Percentiles rank a stretch among this genome's conserved stretches.
phyloP scores from a whole-genome alignment of 2,888 invertebrate genomes.

The Cryptops parisi region DNA sequence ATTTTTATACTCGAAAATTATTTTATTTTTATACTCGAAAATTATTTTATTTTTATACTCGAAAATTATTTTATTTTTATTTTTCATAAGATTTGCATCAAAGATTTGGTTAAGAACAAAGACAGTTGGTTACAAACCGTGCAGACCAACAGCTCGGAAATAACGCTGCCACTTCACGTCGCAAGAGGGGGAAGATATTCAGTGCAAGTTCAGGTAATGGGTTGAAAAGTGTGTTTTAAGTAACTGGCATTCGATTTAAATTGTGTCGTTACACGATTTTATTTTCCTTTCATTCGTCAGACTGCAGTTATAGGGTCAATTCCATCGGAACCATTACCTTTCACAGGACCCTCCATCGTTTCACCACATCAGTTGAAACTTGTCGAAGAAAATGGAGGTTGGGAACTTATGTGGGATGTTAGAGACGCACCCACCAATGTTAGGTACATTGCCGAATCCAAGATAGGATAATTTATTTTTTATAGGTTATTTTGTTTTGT shows the following conservation, averaged over 20 bases:
- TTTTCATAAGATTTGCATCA: conserved; percentile 39
- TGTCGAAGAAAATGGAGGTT: conserved; percentile 44
- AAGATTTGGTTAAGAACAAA: conserved; percentile 37
- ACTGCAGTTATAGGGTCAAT: conserved; percentile 28
- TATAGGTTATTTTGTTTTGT: not conserved
- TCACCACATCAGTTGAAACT: conserved; percentile 50
- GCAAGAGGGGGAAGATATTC: not conserved
- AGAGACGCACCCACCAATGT: not conserved
- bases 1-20: no score
- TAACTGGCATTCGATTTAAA: no score
- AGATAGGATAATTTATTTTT: not conserved
- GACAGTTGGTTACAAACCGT: conserved; percentile 25
- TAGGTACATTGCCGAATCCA: not conserved
- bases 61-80: no score
- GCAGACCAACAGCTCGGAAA: conserved; percentile 24
- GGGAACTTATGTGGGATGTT: conserved; percentile 51
- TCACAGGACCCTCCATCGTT: conserved; percentile 42
- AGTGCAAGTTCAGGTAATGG: not conserved
- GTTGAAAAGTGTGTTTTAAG: conserved; percentile 25
- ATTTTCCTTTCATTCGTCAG: not conserved
- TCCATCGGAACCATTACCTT: conserved; percentile 37
- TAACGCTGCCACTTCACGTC: conserved; percentile 6
- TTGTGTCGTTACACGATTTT: not conserved
- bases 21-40: no score
- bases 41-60: no score